Conservation (phyloP, 2,113 vertebrate genomes). For the Atlantisia rogersi region DNA sequence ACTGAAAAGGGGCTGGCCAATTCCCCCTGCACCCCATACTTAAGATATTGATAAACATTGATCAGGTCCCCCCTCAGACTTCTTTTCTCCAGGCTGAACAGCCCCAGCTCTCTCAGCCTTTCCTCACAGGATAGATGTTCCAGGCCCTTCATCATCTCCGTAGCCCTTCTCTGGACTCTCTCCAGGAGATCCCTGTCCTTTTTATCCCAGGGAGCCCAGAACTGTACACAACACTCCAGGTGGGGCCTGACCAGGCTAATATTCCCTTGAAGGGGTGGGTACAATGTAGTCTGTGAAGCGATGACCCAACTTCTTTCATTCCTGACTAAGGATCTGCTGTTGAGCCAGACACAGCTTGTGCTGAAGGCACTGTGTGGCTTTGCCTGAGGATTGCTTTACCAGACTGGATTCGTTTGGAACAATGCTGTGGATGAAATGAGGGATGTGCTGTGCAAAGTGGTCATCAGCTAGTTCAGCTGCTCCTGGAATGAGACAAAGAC, state of each 20-base stretch:
- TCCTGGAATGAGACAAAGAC: slow-evolving; percentile 18
- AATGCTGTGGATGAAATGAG: slow-evolving; percentile 43
- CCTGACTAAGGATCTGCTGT: neutral
- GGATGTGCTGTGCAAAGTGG: slow-evolving; percentile 23
- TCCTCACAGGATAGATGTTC: too few relatives aligned
- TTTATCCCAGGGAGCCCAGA: too few relatives aligned
- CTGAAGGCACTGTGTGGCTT: neutral
- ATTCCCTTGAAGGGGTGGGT: neutral
- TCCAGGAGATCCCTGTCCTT: too few relatives aligned
- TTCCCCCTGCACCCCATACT: too few relatives aligned
- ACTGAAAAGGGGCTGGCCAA: too few relatives aligned
- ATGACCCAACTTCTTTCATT: neutral
- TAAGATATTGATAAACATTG: too few relatives aligned
- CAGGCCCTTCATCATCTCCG: too few relatives aligned
- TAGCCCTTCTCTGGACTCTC: too few relatives aligned
- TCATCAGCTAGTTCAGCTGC: slow-evolving; percentile 49
- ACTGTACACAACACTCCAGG: too few relatives aligned
- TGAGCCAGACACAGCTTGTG: neutral
- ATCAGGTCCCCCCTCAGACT: too few relatives aligned
- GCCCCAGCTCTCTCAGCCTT: too few relatives aligned
- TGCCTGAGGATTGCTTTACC: slow-evolving; percentile 1
- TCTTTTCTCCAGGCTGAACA: too few relatives aligned
- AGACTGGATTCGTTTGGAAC: slow-evolving; percentile 44
- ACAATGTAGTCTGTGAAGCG: neutral
- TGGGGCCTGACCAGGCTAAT: neutral